phyloP scores from a whole-genome alignment of 2,888 invertebrate species.

The Alentia gelatinosa region DNA sequence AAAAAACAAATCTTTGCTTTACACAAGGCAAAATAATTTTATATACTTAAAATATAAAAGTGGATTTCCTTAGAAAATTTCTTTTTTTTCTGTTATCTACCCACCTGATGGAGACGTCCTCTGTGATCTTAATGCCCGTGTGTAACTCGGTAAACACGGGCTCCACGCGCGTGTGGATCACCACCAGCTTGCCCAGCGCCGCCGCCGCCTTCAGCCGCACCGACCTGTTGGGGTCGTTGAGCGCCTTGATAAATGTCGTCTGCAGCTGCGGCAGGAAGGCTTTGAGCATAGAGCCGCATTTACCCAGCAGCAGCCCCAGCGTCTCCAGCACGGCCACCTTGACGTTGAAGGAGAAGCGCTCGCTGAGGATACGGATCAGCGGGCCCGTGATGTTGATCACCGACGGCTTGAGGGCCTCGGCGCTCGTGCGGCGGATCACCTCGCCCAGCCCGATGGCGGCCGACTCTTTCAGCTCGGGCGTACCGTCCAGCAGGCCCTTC shows the following conservation, averaged over 20 bases:
- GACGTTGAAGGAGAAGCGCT: conserved; percentile 95
- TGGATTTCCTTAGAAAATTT: too few relatives aligned
- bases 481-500: conserved; percentile 96
- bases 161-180: conserved; percentile 96
- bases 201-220: conserved; percentile 92
- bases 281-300: conserved; percentile 96
- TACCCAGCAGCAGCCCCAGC: conserved; percentile 88
- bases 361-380: conserved; percentile 97
- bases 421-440: conserved; percentile 91
- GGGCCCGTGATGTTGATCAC: conserved; percentile 99
- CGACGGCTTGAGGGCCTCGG: conserved; percentile 94
- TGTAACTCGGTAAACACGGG: conserved; percentile 96
- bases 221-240: conserved; percentile 92
- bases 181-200: conserved; percentile 92
- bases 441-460: conserved; percentile 91
- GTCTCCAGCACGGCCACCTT: conserved; percentile 82
- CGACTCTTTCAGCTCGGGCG: conserved; percentile 96
- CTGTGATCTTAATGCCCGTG: conserved; percentile 89
- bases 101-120: conserved; percentile 89
- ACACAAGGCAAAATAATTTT: too few relatives aligned
- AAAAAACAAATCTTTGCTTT: too few relatives aligned
- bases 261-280: conserved; percentile 99
- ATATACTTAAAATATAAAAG: too few relatives aligned
- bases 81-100: too few relatives aligned
- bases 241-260: conserved; percentile 97